Conservation (phyloP, 2,888 invertebrate species). For the Yponomeuta sedellus region DNA sequence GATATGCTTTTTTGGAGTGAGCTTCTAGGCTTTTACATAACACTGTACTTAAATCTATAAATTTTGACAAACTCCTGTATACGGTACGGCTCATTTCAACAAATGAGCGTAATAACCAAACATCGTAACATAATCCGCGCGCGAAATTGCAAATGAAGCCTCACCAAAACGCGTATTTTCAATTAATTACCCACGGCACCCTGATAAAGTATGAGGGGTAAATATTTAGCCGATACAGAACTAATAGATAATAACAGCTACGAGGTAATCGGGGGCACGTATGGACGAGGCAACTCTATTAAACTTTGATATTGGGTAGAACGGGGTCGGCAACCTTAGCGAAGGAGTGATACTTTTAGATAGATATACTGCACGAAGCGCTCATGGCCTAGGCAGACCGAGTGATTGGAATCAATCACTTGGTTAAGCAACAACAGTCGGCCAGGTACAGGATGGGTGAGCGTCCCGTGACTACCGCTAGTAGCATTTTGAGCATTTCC, state of each 20-base stretch:
- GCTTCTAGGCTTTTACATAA: no score
- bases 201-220: background rate
- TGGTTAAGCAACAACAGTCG: no score
- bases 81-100: background rate
- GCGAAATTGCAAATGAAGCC: background rate
- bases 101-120: background rate
- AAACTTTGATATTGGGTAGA: conserved; percentile 6
- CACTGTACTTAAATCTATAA: no score
- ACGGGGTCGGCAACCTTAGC: background rate
- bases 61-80: background rate
- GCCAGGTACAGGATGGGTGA: no score
- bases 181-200: background rate
- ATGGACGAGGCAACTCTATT: conserved; percentile 7
- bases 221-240: background rate
- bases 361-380: no score
- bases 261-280: background rate
- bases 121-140: background rate
- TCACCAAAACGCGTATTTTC: background rate
- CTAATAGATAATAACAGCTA: conserved; percentile 6
- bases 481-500: no score
- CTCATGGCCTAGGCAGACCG: no score
- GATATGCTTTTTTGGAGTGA: no score
- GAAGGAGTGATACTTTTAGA: background rate
- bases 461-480: no score
- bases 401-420: no score